Conservation (phyloP, 2,113 vertebrate species). For the Solea solea region DNA sequence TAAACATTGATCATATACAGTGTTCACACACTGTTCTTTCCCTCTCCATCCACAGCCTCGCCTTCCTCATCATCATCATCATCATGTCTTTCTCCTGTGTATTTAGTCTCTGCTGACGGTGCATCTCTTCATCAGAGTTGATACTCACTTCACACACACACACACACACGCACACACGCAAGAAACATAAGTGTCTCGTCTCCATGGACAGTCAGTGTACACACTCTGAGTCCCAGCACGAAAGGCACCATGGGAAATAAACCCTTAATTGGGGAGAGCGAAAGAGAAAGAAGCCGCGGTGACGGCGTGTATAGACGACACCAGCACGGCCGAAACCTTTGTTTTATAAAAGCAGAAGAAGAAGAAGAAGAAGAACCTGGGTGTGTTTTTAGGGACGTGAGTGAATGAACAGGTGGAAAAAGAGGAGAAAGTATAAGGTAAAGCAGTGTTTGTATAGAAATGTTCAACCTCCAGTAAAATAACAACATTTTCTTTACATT, state of each 20-base stretch:
- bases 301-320: neutral
- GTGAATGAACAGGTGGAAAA: too few species aligned
- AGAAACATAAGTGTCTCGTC: conserved; percentile 25
- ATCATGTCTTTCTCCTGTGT: conserved; percentile 22
- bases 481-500: too few species aligned
- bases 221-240: conserved; percentile 38
- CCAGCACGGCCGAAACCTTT: neutral
- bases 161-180: conserved; percentile 7
- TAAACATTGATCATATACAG: neutral
- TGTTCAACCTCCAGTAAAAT: too few species aligned
- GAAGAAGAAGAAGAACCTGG: neutral
- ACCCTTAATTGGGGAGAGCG: conserved; percentile 52
- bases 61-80: neutral
- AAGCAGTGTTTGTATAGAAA: too few species aligned
- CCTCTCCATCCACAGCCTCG: neutral
- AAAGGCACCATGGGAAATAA: conserved; percentile 57
- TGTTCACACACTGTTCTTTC: neutral
- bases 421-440: too few species aligned
- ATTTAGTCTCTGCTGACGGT: conserved; percentile 38
- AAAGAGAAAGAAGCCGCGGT: neutral
- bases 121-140: conserved; percentile 37
- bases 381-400: neutral
- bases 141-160: conserved; percentile 27
- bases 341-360: neutral
- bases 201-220: conserved; percentile 31